Evolutionary conservation across 53 echinoderm and acorn worm species (phyloP).

Genomic region (Echinarachnius parma): DNA sequence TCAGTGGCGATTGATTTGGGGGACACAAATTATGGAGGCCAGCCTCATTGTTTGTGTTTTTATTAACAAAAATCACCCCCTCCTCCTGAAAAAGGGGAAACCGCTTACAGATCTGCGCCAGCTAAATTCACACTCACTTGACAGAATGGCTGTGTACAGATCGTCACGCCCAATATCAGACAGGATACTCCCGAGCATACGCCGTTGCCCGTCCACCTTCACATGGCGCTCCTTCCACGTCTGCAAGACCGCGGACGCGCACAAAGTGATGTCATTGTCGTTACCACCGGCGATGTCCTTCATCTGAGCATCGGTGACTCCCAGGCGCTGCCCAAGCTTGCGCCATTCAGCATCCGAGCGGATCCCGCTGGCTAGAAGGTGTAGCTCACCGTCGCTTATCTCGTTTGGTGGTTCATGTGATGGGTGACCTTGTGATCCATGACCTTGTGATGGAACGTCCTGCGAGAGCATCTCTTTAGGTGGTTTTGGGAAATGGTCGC

Average conservation of each 20-base stretch:
- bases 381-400: conserved; percentile 12
- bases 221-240: conserved; percentile 17
- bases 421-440: too few species aligned
- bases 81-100: too few species aligned
- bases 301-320: neutral
- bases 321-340: conserved; percentile 4
- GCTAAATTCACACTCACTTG: conserved; percentile 7
- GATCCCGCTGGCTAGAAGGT: conserved; percentile 6
- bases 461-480: too few species aligned
- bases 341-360: conserved; percentile 19
- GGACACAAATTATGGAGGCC: too few species aligned
- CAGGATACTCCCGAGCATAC: conserved; percentile 1
- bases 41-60: too few species aligned
- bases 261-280: conserved; percentile 8
- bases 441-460: too few species aligned
- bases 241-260: conserved; percentile 11
- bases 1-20: too few species aligned
- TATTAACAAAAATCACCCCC: too few species aligned
- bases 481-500: too few species aligned
- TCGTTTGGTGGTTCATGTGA: too few species aligned
- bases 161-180: conserved; percentile 35
- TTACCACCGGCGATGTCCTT: neutral
- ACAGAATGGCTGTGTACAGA: conserved; percentile 14
- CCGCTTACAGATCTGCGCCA: too few species aligned
- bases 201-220: neutral